Conservation (phyloP, 2,113 vertebrate genomes). For the Spermophilus dauricus region DNA sequence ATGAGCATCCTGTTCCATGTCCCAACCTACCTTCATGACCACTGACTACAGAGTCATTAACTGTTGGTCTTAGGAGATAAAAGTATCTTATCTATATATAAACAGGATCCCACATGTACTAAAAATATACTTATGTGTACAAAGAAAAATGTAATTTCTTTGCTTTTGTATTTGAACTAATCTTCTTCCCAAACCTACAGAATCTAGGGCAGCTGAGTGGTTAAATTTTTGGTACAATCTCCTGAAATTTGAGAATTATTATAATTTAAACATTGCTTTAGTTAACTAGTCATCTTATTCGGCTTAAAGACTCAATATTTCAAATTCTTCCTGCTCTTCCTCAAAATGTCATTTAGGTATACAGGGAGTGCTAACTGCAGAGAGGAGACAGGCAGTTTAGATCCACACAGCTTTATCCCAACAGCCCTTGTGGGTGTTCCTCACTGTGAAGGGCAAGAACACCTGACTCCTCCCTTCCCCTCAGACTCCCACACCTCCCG, state of each 20-base stretch:
- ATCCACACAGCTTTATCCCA: background rate
- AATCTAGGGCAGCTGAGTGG: background rate
- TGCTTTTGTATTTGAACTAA: slow-evolving; percentile 23
- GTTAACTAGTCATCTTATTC: background rate
- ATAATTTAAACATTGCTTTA: background rate
- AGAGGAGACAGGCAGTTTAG: background rate
- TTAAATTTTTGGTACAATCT: background rate
- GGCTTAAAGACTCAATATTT: slow-evolving; percentile 32
- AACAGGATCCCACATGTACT: background rate
- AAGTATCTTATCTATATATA: background rate
- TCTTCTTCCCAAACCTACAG: background rate
- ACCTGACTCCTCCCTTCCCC: background rate
- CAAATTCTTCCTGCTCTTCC: background rate
- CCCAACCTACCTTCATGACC: background rate
- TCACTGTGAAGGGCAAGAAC: background rate
- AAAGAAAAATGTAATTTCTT: slow-evolving; percentile 1
- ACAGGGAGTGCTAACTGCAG: background rate
- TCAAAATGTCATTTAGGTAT: background rate
- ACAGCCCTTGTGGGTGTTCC: background rate
- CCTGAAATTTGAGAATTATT: background rate
- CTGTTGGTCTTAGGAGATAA: background rate
- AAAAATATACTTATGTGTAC: background rate
- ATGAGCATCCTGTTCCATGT: background rate
- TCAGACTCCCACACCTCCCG: background rate
- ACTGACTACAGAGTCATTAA: background rate